A percentile compares a stretch with the other conserved stretches of the same genome.
phyloP scores from a whole-genome alignment of 2,888 invertebrate species.

The Eupithecia tripunctaria region DNA sequence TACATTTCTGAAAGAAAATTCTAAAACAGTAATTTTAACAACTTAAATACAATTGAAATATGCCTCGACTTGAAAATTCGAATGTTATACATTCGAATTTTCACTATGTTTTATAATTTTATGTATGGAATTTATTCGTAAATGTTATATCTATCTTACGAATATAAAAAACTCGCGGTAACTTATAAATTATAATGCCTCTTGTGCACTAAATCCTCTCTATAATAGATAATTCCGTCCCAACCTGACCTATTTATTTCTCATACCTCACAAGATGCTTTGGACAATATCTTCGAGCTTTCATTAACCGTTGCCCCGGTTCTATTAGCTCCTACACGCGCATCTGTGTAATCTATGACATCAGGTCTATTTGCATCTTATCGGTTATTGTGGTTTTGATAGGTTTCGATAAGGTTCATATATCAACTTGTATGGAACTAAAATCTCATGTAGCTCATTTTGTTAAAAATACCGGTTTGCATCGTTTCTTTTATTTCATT shows the following conservation, averaged over 20 bases:
- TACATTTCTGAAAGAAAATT: neutral
- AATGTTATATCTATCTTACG: neutral
- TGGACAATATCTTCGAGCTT: slow-evolving; percentile 31
- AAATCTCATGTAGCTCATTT: neutral
- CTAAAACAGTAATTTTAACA: neutral
- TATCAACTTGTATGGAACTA: neutral
- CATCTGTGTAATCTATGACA: slow-evolving; percentile 30
- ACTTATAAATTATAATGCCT: neutral
- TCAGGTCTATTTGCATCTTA: neutral
- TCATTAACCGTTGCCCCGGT: slow-evolving; percentile 38
- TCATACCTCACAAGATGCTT: neutral
- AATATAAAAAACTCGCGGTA: neutral
- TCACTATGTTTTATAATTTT: neutral
- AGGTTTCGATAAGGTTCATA: neutral
- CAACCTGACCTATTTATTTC: neutral
- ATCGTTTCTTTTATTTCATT: neutral
- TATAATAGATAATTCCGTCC: neutral
- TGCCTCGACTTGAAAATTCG: neutral
- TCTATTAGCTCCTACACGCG: slow-evolving; percentile 34
- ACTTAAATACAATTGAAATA: neutral
- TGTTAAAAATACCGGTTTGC: neutral
- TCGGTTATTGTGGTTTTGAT: slow-evolving; percentile 1
- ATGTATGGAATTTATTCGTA: neutral
- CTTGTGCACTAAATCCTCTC: neutral
- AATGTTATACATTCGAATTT: too few relatives aligned